Percentiles rank a stretch among this genome's conserved stretches.
Conservation (phyloP, 2,797 vertebrate genomes). For the Sebastiscus tertius region DNA sequence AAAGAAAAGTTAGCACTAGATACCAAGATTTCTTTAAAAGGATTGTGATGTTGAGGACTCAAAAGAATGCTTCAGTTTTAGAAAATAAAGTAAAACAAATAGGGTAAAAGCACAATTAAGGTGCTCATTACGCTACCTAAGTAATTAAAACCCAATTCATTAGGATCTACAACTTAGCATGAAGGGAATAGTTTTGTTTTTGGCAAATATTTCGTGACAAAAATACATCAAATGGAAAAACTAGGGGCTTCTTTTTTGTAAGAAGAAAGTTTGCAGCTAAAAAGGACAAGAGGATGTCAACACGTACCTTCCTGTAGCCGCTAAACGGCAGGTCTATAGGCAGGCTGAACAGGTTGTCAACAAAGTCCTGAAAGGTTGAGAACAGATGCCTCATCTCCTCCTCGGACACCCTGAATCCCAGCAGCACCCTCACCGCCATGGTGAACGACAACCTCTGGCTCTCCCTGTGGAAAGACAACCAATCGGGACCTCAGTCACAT, state of each 20-base stretch:
- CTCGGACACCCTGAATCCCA: constrained; percentile 93
- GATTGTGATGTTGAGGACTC: not conserved
- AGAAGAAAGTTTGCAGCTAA: not conserved
- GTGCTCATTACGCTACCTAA: not conserved
- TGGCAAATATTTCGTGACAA: not conserved
- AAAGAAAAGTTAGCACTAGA: not conserved
- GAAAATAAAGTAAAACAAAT: not conserved
- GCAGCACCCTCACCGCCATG: constrained; percentile 94
- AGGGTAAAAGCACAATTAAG: too few species aligned
- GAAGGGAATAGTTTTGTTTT: not conserved
- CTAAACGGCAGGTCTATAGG: constrained; percentile 96
- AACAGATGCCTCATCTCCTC: constrained; percentile 92
- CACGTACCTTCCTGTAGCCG: constrained; percentile 92
- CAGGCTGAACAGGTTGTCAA: constrained; percentile 97
- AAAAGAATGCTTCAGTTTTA: not conserved
- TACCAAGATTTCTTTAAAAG: not conserved
- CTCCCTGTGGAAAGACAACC: constrained; percentile 73
- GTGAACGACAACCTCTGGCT: constrained; percentile 94
- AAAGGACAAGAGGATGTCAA: not conserved
- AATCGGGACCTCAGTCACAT: not conserved
- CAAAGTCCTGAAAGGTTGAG: constrained; percentile 94
- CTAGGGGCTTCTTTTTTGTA: not conserved
- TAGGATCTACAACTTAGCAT: not conserved
- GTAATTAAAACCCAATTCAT: not conserved
- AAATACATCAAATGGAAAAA: not conserved